These are phyloP conservation scores for Hormiphora californensis DNA, from an alignment of 37 sponge, comb jelly and placozoan species.

Conservation along the genomic window DNA sequence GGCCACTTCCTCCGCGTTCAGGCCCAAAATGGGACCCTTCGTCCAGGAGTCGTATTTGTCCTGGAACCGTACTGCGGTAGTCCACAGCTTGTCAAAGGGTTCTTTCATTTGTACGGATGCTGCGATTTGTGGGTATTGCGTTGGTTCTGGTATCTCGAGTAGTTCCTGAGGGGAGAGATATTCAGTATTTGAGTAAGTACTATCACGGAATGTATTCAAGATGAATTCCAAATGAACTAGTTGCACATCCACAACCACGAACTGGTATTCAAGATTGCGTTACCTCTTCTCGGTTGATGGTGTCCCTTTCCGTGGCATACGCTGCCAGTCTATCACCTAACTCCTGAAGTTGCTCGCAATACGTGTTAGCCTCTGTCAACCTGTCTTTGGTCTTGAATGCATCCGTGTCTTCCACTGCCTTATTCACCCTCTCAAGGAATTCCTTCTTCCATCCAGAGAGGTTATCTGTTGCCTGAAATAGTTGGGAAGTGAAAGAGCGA, in stretches of 20 bases:
- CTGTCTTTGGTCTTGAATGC: constrained; percentile 21
- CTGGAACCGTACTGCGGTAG: constrained; percentile 72
- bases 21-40: constrained; percentile 85
- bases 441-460: constrained; percentile 38
- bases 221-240: too few species aligned
- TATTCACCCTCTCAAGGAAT: constrained; percentile 16
- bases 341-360: constrained; percentile 57
- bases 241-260: too few species aligned
- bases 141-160: constrained; percentile 4
- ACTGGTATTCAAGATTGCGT: background rate
- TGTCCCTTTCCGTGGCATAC: constrained; percentile 63
- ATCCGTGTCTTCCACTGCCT: constrained; percentile 64
- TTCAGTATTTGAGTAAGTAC: too few species aligned
- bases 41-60: constrained; percentile 87
- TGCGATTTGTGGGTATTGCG: constrained; percentile 76
- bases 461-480: constrained; percentile 23
- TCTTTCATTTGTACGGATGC: constrained; percentile 62
- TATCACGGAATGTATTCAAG: too few species aligned
- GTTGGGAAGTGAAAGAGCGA: too few species aligned
- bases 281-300: constrained; percentile 93
- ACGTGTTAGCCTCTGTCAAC: constrained; percentile 10
- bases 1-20: constrained; percentile 86
- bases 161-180: background rate
- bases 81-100: constrained; percentile 90
- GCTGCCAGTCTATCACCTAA: constrained; percentile 61